Conservation (phyloP, 2,113 vertebrate genomes). For the Clinocottus analis region DNA sequence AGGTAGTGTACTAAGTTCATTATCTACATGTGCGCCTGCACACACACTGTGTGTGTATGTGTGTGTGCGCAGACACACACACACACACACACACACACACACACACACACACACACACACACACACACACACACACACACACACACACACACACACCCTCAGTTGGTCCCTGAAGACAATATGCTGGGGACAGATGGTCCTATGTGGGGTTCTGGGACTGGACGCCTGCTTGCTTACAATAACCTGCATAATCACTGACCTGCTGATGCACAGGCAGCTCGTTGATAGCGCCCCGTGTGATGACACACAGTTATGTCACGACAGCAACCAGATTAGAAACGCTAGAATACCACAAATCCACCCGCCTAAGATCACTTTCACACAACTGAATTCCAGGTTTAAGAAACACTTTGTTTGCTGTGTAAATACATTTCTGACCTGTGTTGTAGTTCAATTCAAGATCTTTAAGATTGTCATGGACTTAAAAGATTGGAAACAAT, state of each 20-base stretch:
- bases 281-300: conserved; percentile 18
- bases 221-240: conserved; percentile 42
- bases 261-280: conserved; percentile 1
- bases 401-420: background rate
- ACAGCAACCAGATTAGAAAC: background rate
- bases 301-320: background rate
- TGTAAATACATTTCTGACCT: background rate
- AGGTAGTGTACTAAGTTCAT: background rate
- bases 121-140: conserved; percentile 6
- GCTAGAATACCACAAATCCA: background rate
- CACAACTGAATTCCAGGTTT: background rate
- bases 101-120: conserved; percentile 10
- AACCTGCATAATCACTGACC: conserved; percentile 60
- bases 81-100: conserved; percentile 8
- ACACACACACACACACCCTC: conserved; percentile 10
- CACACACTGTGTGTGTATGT: too few species aligned
- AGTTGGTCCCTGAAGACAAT: conserved; percentile 31
- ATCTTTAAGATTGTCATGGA: background rate
- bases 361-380: background rate
- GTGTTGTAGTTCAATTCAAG: background rate
- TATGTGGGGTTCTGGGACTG: conserved; percentile 3
- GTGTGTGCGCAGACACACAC: background rate
- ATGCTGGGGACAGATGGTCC: conserved; percentile 60
- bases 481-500: background rate
- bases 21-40: conserved; percentile 27